Evolutionary conservation across 2,888 invertebrate species (phyloP), one percentile per base, ranked within the genome.

Genomic region (Drosophila koepferae): DNA sequence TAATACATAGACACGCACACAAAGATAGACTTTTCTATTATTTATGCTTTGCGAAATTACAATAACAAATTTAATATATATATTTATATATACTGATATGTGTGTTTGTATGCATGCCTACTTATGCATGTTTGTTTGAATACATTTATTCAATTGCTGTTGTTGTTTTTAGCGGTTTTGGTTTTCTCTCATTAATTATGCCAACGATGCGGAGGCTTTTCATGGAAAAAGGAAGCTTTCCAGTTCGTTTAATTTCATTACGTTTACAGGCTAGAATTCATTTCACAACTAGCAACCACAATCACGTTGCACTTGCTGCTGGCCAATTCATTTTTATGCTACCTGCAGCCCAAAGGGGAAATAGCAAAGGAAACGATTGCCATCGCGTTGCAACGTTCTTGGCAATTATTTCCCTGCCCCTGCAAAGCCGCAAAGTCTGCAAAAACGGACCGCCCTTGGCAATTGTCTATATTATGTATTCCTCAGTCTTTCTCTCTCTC

Each of bases 181-280:
- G 48, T 79, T 83, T 86, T 86, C 81, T 74, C 81, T 86, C 83
- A 86, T 83, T 86, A 86, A 86, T 86, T 83, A 83, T 86, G 82
- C 86, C 76, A 76, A 58, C 73, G 73, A 71, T 82, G 74, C 61
- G 77, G 69, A 80, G 66, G 74, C 68, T 74, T 81, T 70, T 51
- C 46, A 73, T 84, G 74, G 74, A 75, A 83, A 86, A 83, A 86
- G 83, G 87, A 84, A 82, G 85, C 84, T 84, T 84, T 84, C 84
- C 84, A 84, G 87, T 84, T 84, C 80, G 87, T 84, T 84, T 82
- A 76, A 60, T 84, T 84, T 82, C 78, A 84, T 84, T 78, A 74
- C 78, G 74, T 74, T 77, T 74, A 53, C 78, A 78, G 77, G 70
- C 72, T 82, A 84, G 84, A 84, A 86, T 84, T 72, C 75, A 78